These are phyloP conservation scores for Cacatua alba DNA, from an alignment of 2,113 vertebrate species.

Conservation along the genomic window DNA sequence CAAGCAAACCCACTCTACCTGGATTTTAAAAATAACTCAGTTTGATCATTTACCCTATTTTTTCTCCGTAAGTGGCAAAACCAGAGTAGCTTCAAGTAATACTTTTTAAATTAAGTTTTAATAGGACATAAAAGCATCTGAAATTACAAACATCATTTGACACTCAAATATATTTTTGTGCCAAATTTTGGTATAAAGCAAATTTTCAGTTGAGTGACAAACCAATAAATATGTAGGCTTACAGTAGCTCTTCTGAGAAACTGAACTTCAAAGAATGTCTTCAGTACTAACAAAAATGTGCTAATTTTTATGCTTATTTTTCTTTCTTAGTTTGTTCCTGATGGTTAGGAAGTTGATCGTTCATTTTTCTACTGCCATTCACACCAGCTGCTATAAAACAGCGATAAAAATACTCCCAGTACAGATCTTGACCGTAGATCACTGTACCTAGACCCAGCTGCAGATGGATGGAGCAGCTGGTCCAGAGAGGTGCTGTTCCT, in stretches of 20 bases:
- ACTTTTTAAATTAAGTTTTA: conserved; percentile 20
- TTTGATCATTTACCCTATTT: neutral
- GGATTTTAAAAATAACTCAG: neutral
- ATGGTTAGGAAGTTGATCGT: conserved; percentile 56
- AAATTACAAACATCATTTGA: conserved; percentile 30
- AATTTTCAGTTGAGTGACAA: conserved; percentile 46
- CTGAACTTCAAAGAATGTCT: neutral
- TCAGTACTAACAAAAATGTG: conserved; percentile 12
- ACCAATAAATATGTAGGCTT: conserved; percentile 10
- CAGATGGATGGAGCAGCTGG: conserved; percentile 81
- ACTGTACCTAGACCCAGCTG: conserved; percentile 75
- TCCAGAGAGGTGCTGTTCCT: conserved; percentile 72
- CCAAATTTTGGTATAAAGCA: conserved; percentile 32
- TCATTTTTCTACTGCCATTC: conserved; percentile 73
- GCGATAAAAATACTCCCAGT: conserved; percentile 70
- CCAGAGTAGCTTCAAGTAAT: neutral
- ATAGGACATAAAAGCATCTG: neutral
- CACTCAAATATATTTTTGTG: conserved; percentile 13
- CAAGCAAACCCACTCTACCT: neutral
- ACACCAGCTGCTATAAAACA: conserved; percentile 74
- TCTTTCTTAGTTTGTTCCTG: conserved; percentile 56
- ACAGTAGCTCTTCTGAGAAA: conserved; percentile 13
- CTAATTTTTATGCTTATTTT: conserved; percentile 55
- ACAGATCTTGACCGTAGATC: conserved; percentile 74
- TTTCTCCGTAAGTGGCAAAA: neutral